These are phyloP conservation scores for Venusia cambrica DNA, from an alignment of 2,888 invertebrate species.

Conservation along the genomic window DNA sequence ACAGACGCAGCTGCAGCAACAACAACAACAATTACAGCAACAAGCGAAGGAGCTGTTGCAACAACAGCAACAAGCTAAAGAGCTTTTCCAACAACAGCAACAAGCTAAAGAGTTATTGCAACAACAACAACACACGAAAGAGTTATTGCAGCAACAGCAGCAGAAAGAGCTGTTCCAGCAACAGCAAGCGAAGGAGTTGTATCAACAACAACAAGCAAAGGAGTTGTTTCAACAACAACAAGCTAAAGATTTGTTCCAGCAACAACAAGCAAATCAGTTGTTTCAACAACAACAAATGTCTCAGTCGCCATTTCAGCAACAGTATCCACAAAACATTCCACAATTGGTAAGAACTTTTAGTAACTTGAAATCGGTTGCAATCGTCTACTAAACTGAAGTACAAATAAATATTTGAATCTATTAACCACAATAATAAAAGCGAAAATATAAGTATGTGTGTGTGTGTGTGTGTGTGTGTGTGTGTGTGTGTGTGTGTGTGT, in stretches of 20 bases:
- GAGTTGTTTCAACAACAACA: slow-evolving; percentile 68
- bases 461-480: too few species aligned
- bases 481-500: too few species aligned
- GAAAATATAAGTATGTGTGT: too few species aligned
- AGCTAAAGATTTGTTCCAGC: slow-evolving; percentile 47
- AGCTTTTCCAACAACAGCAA: slow-evolving; percentile 68
- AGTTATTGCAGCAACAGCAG: slow-evolving; percentile 57
- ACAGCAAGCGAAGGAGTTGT: slow-evolving; percentile 50
- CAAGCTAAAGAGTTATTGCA: slow-evolving; percentile 28
- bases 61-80: slow-evolving; percentile 64
- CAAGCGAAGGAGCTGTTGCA: slow-evolving; percentile 51
- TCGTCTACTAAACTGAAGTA: too few species aligned
- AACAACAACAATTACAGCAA: slow-evolving; percentile 73
- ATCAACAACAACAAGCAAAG: slow-evolving; percentile 69
- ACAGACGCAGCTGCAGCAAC: slow-evolving; percentile 60
- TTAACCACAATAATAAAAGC: too few species aligned
- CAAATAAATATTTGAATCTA: too few species aligned
- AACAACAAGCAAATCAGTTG: slow-evolving; percentile 56
- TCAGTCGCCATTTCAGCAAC: slow-evolving; percentile 71
- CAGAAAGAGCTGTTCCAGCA: slow-evolving; percentile 64
- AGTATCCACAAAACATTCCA: slow-evolving; percentile 75
- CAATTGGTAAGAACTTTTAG: slow-evolving; percentile 65
- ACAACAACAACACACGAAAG: slow-evolving; percentile 49
- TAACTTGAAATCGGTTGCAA: too few species aligned
- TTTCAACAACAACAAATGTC: slow-evolving; percentile 41